phyloP scores from a whole-genome alignment of 2,113 vertebrate species.

The Nesogale talazaci region DNA sequence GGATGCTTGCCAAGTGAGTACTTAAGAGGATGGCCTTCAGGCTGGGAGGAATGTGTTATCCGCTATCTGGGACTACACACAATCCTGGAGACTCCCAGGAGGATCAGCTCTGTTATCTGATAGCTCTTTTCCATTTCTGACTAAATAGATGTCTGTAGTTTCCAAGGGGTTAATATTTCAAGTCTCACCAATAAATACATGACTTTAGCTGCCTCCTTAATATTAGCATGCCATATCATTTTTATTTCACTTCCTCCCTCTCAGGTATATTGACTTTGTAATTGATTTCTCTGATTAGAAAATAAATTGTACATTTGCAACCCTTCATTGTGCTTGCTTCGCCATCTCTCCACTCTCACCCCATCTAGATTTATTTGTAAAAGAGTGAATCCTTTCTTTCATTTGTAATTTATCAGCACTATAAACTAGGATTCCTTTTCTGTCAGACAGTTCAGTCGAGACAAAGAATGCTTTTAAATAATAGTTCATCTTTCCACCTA shows the following conservation, averaged over 20 bases:
- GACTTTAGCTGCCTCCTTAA: conserved; percentile 32
- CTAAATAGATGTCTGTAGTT: conserved; percentile 68
- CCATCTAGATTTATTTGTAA: neutral
- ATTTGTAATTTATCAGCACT: neutral
- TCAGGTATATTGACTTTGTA: conserved; percentile 15
- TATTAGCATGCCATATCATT: neutral
- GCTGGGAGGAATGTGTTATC: conserved; percentile 63
- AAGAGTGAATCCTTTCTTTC: neutral
- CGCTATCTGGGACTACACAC: conserved; percentile 72
- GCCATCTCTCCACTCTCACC: neutral
- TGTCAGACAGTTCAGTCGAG: neutral
- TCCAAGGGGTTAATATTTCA: conserved; percentile 79
- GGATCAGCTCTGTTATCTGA: conserved; percentile 69
- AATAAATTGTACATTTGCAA: neutral
- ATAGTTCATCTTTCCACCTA: neutral
- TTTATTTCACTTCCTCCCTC: conserved; percentile 18
- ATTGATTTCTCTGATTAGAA: neutral
- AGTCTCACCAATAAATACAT: conserved; percentile 46
- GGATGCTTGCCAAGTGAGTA: conserved; percentile 81
- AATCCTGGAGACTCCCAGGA: conserved; percentile 68
- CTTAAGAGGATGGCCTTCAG: conserved; percentile 74
- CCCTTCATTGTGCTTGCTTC: neutral
- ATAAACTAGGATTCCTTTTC: neutral
- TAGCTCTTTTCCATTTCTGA: conserved; percentile 78
- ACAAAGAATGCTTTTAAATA: neutral